Evolutionary conservation across 2,888 invertebrate genomes (phyloP).

Genomic region (Baronia brevicornis): DNA sequence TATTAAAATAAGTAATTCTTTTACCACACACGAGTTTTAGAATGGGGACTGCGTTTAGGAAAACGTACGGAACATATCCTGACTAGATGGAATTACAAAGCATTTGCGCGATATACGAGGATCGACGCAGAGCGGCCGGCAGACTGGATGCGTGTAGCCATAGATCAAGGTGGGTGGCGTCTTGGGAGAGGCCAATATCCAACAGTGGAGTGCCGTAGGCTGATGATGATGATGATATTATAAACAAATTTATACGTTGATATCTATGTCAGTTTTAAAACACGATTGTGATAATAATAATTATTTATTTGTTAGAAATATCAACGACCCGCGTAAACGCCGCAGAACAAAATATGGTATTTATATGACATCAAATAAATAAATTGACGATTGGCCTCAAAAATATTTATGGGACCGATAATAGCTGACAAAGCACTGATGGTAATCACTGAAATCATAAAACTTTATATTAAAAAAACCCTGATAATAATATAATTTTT

Average conservation of each 20-base stretch:
- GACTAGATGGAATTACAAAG: not conserved
- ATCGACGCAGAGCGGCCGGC: too few species aligned
- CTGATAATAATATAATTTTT: not conserved
- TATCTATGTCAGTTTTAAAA: too few species aligned
- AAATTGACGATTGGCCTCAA: conserved; percentile 2
- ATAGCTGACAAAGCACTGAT: not conserved
- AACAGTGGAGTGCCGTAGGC: too few species aligned
- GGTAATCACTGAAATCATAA: conserved; percentile 2
- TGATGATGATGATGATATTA: too few species aligned
- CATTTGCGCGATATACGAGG: too few species aligned
- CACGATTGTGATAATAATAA: too few species aligned
- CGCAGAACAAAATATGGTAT: conserved; percentile 8
- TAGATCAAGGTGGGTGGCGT: too few species aligned
- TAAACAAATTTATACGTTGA: too few species aligned
- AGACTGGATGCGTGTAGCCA: too few species aligned
- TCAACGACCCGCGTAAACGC: not conserved
- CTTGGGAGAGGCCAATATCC: too few species aligned
- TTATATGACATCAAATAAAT: conserved; percentile 7
- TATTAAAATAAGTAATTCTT: not conserved
- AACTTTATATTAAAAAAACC: not conserved
- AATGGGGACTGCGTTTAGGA: not conserved
- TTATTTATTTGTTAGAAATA: not conserved
- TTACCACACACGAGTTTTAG: not conserved
- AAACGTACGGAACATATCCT: not conserved
- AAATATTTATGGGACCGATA: conserved; percentile 1